A percentile compares a stretch with the other conserved stretches of the same genome.
These are phyloP conservation scores for Cotesia glomerata DNA, from an alignment of 1,140 invertebrate species.

Conservation along the genomic window DNA sequence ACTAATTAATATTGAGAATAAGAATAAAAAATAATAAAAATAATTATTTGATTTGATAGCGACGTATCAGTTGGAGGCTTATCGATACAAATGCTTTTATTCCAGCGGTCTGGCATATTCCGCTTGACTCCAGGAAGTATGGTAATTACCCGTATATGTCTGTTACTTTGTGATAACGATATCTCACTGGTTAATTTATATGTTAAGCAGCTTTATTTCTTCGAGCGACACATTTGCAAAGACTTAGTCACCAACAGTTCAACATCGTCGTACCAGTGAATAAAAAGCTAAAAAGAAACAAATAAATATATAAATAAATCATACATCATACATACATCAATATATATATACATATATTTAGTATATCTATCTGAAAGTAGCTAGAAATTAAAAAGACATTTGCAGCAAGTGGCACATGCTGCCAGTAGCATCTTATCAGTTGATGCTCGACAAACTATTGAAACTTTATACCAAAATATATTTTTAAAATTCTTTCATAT, in stretches of 20 bases:
- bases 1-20: too few species aligned
- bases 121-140: slow-evolving; percentile 46
- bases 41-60: too few species aligned
- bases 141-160: slow-evolving; percentile 51
- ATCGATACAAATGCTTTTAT: too few species aligned
- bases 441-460: neutral
- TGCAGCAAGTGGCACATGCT: neutral
- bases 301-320: neutral
- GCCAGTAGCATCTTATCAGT: neutral
- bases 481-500: neutral
- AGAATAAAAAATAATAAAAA: too few species aligned
- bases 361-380: neutral
- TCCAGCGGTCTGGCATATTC: too few species aligned
- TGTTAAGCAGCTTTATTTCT: slow-evolving; percentile 38
- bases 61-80: too few species aligned
- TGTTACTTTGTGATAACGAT: slow-evolving; percentile 46
- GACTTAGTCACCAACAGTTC: neutral
- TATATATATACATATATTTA: too few species aligned
- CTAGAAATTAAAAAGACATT: neutral
- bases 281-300: neutral
- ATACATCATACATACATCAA: neutral
- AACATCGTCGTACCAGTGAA: neutral
- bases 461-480: neutral
- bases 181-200: slow-evolving; percentile 42
- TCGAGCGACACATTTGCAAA: neutral